phyloP scores from a whole-genome alignment of 2,113 vertebrate genomes.

The Sander vitreus region DNA sequence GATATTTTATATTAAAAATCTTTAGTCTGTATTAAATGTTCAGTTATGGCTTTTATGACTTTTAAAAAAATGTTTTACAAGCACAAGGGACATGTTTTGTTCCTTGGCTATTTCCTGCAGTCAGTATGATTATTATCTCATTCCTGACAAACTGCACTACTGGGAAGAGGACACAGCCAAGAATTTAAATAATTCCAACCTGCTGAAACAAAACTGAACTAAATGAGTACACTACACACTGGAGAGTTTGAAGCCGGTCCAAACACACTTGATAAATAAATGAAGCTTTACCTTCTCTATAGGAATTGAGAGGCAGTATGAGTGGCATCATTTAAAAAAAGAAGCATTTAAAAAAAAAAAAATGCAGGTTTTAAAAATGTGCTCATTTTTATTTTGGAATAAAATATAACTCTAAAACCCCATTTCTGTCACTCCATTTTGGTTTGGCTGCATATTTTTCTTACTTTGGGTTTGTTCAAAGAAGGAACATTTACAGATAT shows the following conservation, averaged over 20 bases:
- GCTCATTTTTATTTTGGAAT: slow-evolving; percentile 11
- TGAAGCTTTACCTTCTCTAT: neutral
- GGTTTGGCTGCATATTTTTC: neutral
- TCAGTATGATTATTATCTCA: slow-evolving; percentile 43
- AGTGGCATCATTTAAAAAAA: neutral
- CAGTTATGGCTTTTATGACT: neutral
- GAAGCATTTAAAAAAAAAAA: no score
- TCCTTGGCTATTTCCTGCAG: slow-evolving; percentile 23
- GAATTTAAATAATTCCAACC: slow-evolving; percentile 23
- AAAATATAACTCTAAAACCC: neutral
- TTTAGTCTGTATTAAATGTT: neutral
- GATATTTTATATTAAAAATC: no score
- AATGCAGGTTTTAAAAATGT: neutral
- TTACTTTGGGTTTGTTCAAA: slow-evolving; percentile 22
- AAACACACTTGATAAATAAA: neutral
- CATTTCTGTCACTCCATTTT: slow-evolving; percentile 23
- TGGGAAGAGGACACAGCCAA: slow-evolving; percentile 11
- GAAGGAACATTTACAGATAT: slow-evolving; percentile 21
- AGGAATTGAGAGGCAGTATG: neutral
- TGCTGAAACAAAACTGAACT: slow-evolving; percentile 22
- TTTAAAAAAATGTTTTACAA: slow-evolving; percentile 2
- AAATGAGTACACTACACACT: neutral
- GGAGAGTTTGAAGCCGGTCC: neutral
- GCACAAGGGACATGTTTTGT: neutral
- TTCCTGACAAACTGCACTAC: slow-evolving; percentile 23